Evolutionary conservation across 1,140 invertebrate genomes (phyloP), one percentile per base, ranked within the genome.

Genomic region (Leptinotarsa defecta): DNA sequence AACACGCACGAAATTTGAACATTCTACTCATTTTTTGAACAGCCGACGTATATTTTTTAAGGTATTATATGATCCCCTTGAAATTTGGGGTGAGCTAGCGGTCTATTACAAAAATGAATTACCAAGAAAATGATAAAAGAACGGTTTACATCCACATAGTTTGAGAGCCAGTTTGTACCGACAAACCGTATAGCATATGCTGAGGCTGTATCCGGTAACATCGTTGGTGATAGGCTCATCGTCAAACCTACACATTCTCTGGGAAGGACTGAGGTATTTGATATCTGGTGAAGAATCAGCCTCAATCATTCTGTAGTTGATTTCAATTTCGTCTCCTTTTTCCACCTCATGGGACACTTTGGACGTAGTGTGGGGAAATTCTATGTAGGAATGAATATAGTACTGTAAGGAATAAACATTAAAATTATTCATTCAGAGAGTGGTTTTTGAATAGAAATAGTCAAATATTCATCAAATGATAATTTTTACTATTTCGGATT

Each of bases 341-440:
- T 81, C 79, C 20, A 83, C 79, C 0, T 86, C 73, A 3, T 85
- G 83, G 8, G 82, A 83, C 1, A 81, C 77, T 4, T 78, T 75
- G 1, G 79, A 78, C 2, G 82, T 83, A 15, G 85, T 77, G 71
- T 90, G 87, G 11, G 86, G 82, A 5, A 90, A 82, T 65, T 91
- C 90, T 71, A 88, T 87, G 22, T 88, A 86, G 0, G 89, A 90
- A 80, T 91, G 89, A 0, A 88, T 72, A 82, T 88, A 90, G 78
- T 88, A 88, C 89, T 90, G 80, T 27, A 85, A 85, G n/a, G 43
- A 76, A 49, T 34, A 70, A 61, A 67, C 0, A 20, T 27, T 0
- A 69, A 48, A 17, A 57, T 15, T 19, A 57, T 15, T 15, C 11
- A 8, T 34, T 34, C 34, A 34, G 6, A 34, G 8, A 34, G 34